A percentile compares a stretch with the other conserved stretches of the same genome.
phyloP scores from a whole-genome alignment of 2,113 vertebrate species.

The Anhinga anhinga region DNA sequence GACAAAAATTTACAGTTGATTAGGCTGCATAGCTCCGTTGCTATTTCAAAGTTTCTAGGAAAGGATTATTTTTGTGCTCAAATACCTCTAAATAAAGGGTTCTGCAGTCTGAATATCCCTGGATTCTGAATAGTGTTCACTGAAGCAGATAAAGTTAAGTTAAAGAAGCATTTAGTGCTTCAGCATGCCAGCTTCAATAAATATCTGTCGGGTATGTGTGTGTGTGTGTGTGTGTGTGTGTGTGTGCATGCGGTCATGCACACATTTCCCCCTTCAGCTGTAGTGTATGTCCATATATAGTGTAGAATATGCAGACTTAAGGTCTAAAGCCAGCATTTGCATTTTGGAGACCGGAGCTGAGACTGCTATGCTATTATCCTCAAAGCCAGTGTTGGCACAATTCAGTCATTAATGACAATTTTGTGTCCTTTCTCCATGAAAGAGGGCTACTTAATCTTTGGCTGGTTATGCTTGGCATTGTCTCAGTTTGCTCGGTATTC shows the following conservation, averaged over 20 bases:
- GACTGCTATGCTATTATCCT: neutral
- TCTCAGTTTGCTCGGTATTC: neutral
- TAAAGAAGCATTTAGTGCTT: conserved; percentile 72
- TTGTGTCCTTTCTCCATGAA: conserved; percentile 14
- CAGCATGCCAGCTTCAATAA: conserved; percentile 63
- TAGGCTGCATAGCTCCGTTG: conserved; percentile 42
- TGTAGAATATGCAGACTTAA: neutral
- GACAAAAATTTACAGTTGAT: conserved; percentile 71
- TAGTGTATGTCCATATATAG: neutral
- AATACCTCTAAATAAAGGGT: conserved; percentile 60
- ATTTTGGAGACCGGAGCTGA: neutral
- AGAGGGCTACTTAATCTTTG: conserved; percentile 1
- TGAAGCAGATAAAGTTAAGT: conserved; percentile 74
- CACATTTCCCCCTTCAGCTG: neutral
- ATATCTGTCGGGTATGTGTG: conserved; percentile 15
- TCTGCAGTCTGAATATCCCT: conserved; percentile 51
- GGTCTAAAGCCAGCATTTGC: neutral
- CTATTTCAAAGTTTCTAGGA: conserved; percentile 63
- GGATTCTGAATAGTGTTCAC: conserved; percentile 61
- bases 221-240: neutral
- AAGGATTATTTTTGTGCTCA: conserved; percentile 73
- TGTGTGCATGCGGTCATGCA: neutral
- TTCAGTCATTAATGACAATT: conserved; percentile 9
- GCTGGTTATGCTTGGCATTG: neutral
- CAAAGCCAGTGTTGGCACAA: neutral